Base-by-base conservation (phyloP, 2,797 vertebrate species). In the Nyctibius grandis region DNA sequence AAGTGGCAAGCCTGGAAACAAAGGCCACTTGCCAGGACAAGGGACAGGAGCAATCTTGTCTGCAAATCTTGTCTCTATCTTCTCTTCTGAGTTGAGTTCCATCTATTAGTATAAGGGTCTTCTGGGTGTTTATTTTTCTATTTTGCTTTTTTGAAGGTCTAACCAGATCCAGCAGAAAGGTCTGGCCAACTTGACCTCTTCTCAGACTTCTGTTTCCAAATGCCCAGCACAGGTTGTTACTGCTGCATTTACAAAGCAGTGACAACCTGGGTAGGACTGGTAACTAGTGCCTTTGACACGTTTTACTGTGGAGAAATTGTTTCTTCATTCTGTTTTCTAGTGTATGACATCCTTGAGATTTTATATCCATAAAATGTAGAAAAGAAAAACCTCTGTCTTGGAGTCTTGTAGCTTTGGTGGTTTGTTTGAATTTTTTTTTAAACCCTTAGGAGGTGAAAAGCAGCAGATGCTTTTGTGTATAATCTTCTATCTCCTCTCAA, bases 41-140 rank as follows among this genome's bases (percentile, higher is more conserved):
- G 14, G 38, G 26, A 22, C 38, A 51, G 28, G 38, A 77, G n/a
- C 29, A 69, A 47, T 45, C 29, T 70, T 21, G 9, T 40, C 48
- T 70, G 40, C 17, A 70, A 40, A 47, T 54, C 42, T 64, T 54
- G 13, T 48, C 25, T 70, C 16, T 48, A 20, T 42, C 34, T 77
- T 77, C n/a, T 68, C 45, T 77, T 60, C 56, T 0, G 1, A 61
- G 31, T 42, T 0, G 1, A 61, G 31, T 42, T 34, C 42, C 21
- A 34, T 31, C 25, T 42, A n/a, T 29, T 31, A 63, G 7, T 31
- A 63, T 40, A 77, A 60, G n/a, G 33, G 38, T 86, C 26, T 68
- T 76, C 53, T 33, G 18, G 21, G 17, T 9, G 44, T 60, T 59
- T 42, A 2, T 15, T 85, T 85, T 76, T 36, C 6, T 21, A 28